Evolutionary conservation across 2,888 invertebrate genomes (phyloP).

Genomic region (Archaeoteleia sp.): DNA sequence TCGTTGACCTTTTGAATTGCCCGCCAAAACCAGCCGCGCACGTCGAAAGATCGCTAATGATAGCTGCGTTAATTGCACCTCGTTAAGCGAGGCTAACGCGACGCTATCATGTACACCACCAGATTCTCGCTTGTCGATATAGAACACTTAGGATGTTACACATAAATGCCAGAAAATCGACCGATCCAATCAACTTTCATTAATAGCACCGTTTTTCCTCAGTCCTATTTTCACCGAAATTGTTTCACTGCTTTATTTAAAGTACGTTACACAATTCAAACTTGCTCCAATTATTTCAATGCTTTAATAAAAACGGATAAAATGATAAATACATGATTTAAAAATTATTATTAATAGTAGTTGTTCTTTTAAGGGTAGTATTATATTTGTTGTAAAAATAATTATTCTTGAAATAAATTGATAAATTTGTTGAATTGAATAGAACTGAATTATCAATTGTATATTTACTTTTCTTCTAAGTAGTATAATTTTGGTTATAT

Average conservation of each 20-base stretch:
- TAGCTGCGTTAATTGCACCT: constrained; percentile 43
- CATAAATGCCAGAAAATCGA: constrained; percentile 43
- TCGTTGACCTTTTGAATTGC: constrained; percentile 17
- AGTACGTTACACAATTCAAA: constrained; percentile 19
- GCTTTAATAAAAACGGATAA: constrained; percentile 3
- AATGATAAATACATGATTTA: too few relatives aligned
- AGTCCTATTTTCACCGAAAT: constrained; percentile 21
- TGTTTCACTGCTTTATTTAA: constrained; percentile 22
- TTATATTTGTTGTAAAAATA: too few relatives aligned
- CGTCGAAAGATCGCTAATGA: constrained; percentile 38
- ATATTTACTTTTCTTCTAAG: too few relatives aligned
- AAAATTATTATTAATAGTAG: too few relatives aligned
- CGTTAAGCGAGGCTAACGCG: constrained; percentile 37
- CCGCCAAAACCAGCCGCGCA: constrained; percentile 15
- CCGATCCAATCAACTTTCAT: constrained; percentile 39
- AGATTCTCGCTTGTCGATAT: constrained; percentile 15
- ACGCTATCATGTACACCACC: constrained; percentile 21
- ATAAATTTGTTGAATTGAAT: too few relatives aligned
- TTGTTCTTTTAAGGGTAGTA: too few relatives aligned
- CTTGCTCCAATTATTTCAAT: constrained; percentile 30
- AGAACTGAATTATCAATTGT: too few relatives aligned
- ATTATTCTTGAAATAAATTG: too few relatives aligned
- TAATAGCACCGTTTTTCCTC: constrained; percentile 31
- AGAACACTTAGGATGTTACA: constrained; percentile 40
- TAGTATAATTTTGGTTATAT: too few relatives aligned